Base-by-base conservation (phyloP, 2,113 vertebrate genomes). In the Menura novaehollandiae region DNA sequence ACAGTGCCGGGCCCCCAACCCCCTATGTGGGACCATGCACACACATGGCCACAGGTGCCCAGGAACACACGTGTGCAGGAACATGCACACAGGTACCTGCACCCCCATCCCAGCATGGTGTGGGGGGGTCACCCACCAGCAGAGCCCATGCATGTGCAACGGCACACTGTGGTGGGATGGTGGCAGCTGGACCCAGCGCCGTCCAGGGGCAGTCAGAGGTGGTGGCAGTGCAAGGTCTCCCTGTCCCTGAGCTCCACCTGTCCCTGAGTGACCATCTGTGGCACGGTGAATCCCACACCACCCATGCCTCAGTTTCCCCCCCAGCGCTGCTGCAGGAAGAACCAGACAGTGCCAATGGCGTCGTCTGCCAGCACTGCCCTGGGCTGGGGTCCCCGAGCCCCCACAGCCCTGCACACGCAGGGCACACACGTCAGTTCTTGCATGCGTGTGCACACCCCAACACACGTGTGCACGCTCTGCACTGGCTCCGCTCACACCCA, bases 221-320 rank as follows among this genome's bases (percentile, higher is more conserved):
- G 32, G 35, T 10, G n/a, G 41, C 67, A 30, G 5, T 2, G 35
- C 4, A 3, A 23, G 15, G 9, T 51, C 35, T 12, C 49, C 39
- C 64, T 4, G 5, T 49, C 35, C 60, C 43, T 2, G 0, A 41
- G 59, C 24, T 56, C 15, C 6, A 24, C 59, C 41, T 52, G 88
- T 55, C 85, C 74, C 60, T 12, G 1, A 1, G 75, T 62, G 69
- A 59, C 84, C 5, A 1, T 30, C 79, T 43, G 64, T 82, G 33
- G 4, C 11, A 19, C 23, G 18, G 39, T 41, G 60, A 82, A 68
- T 46, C 71, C 51, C 76, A 2, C 0, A 0, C 66, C 4, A 0
- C 37, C 49, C 3, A 5, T 83, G 94, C 89, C 94, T 95, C 88
- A 0, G 80, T 89, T 95, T 91, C 91, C 94, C 88, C 64, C 9